Conservation (phyloP, 2,888 invertebrate genomes). For the Phania funesta region DNA sequence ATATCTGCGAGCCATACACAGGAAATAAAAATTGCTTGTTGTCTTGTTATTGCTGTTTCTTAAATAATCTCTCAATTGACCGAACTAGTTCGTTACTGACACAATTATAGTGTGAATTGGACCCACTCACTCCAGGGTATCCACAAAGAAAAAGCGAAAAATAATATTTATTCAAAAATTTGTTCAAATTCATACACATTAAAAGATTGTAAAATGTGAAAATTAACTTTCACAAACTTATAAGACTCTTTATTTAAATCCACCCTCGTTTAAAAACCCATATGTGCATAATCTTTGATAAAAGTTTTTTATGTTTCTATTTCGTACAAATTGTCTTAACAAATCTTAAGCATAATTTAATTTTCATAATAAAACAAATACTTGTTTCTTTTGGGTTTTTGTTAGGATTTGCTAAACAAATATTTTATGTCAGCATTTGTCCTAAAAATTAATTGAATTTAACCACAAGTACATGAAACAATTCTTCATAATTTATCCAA, state of each 20-base stretch:
- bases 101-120: too few species aligned
- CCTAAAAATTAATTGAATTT: constrained; percentile 65
- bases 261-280: background rate
- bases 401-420: background rate
- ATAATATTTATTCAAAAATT: too few species aligned
- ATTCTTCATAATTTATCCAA: constrained; percentile 57
- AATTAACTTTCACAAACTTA: background rate
- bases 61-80: too few species aligned
- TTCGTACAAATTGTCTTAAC: constrained; percentile 33
- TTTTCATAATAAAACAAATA: constrained; percentile 75
- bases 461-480: constrained; percentile 62
- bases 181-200: too few species aligned
- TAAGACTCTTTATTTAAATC: background rate
- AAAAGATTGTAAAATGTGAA: too few species aligned
- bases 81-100: too few species aligned
- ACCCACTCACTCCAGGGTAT: too few species aligned
- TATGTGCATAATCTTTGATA: background rate
- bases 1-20: too few species aligned
- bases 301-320: constrained; percentile 1
- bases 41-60: too few species aligned
- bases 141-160: too few species aligned
- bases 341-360: constrained; percentile 78
- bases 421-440: constrained; percentile 46
- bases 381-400: constrained; percentile 20
- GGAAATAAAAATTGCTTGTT: too few species aligned